phyloP scores from a whole-genome alignment of 1,140 invertebrate genomes.

The Tenebrio molitor region DNA sequence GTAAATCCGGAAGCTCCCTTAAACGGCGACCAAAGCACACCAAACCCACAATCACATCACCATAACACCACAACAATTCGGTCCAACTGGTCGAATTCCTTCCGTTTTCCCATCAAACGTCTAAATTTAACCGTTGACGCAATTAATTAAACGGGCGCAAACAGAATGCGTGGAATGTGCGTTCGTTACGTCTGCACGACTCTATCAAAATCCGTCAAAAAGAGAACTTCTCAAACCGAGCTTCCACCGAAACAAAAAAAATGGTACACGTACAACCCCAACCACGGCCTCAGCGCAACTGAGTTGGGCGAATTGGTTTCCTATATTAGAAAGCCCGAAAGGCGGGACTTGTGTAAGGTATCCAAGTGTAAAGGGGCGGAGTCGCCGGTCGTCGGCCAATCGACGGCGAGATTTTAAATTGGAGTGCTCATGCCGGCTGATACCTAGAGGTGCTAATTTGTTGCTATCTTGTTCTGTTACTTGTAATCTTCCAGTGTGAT shows the following conservation, averaged over 20 bases:
- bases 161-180: constrained; percentile 17
- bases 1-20: constrained; percentile 12
- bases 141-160: constrained; percentile 24
- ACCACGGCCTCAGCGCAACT: constrained; percentile 41
- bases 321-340: constrained; percentile 54
- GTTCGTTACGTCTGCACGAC: background rate
- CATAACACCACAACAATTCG: constrained; percentile 16
- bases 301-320: constrained; percentile 50
- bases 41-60: constrained; percentile 24
- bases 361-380: constrained; percentile 51
- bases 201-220: no score
- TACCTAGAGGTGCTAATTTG: constrained; percentile 56
- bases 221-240: no score
- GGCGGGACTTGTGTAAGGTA: constrained; percentile 48
- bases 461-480: constrained; percentile 51
- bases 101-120: background rate
- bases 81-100: background rate
- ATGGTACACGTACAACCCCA: background rate
- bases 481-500: constrained; percentile 10
- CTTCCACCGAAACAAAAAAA: constrained; percentile 14
- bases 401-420: constrained; percentile 36
- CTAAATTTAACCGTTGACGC: constrained; percentile 44
- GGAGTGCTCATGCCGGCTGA: constrained; percentile 46
- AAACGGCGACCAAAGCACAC: background rate
- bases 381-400: constrained; percentile 49